These are phyloP conservation scores for Oxystoma pomonae DNA, from an alignment of 2,888 invertebrate species.

Conservation along the genomic window DNA sequence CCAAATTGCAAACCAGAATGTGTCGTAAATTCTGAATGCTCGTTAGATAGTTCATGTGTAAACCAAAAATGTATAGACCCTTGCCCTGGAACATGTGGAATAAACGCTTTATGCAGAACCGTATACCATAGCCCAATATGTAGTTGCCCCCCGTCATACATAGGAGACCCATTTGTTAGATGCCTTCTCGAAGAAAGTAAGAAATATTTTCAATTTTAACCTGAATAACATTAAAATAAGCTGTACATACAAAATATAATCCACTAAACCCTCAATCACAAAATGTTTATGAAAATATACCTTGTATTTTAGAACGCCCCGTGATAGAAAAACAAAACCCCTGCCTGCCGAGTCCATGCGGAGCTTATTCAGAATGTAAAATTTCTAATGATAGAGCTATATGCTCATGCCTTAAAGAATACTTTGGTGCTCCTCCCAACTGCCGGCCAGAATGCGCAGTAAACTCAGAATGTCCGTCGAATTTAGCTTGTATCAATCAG, in stretches of 20 bases:
- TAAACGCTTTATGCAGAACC: constrained; percentile 73
- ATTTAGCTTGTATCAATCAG: constrained; percentile 67
- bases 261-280: background rate
- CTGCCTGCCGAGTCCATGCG: constrained; percentile 72
- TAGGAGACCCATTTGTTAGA: constrained; percentile 74
- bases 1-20: constrained; percentile 76
- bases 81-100: constrained; percentile 72
- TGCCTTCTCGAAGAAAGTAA: constrained; percentile 63
- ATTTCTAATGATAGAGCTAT: constrained; percentile 63
- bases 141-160: constrained; percentile 63
- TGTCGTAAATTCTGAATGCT: constrained; percentile 73
- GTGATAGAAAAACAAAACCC: constrained; percentile 48
- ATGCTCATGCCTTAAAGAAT: constrained; percentile 70
- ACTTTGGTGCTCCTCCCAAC: constrained; percentile 74
- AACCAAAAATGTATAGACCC: constrained; percentile 75
- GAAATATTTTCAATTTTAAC: no score
- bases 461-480: constrained; percentile 68
- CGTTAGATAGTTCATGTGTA: constrained; percentile 69
- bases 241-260: background rate
- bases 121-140: constrained; percentile 78
- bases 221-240: constrained; percentile 9
- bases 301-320: constrained; percentile 38
- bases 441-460: constrained; percentile 74
- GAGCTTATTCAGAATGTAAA: constrained; percentile 71
- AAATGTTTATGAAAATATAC: no score